phyloP scores from a whole-genome alignment of 2,797 vertebrate species.

The Nothura maculosa region DNA sequence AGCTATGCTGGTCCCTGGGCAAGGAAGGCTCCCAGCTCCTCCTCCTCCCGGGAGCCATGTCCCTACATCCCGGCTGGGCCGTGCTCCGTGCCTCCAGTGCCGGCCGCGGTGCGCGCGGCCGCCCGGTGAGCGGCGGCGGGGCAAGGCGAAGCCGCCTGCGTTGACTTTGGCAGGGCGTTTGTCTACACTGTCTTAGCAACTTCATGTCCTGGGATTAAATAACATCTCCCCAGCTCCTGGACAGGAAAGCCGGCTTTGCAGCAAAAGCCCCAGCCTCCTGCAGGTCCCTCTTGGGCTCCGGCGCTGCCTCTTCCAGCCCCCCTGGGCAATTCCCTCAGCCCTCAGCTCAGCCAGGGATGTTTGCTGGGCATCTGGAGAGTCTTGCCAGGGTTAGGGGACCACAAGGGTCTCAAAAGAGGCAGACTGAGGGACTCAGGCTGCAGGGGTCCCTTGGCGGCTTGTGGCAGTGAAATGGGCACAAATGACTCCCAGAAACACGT shows the following conservation, averaged over 20 bases:
- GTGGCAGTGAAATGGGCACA: background rate
- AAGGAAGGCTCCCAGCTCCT: background rate
- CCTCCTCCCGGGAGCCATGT: background rate
- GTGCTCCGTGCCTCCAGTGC: background rate
- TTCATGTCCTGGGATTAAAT: conserved; percentile 59
- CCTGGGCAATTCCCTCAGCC: background rate
- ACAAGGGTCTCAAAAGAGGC: background rate
- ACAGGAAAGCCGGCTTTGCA: conserved; percentile 54
- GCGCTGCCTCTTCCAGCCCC: accelerated
- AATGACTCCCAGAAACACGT: background rate
- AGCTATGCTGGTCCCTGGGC: background rate
- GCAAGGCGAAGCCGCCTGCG: accelerated
- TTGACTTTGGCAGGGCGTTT: conserved; percentile 64
- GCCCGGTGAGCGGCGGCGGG: accelerated
- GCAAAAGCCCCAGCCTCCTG: background rate
- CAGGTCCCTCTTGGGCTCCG: background rate
- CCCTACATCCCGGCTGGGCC: background rate
- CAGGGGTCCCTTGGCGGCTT: background rate
- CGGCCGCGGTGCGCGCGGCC: background rate
- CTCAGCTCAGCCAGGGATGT: background rate
- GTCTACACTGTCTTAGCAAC: conserved; percentile 65
- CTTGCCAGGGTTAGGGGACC: accelerated
- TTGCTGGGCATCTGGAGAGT: background rate
- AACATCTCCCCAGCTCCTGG: background rate
- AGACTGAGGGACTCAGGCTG: background rate